Base-by-base conservation (phyloP, 2,797 vertebrate species). In the Botia kubotai region DNA sequence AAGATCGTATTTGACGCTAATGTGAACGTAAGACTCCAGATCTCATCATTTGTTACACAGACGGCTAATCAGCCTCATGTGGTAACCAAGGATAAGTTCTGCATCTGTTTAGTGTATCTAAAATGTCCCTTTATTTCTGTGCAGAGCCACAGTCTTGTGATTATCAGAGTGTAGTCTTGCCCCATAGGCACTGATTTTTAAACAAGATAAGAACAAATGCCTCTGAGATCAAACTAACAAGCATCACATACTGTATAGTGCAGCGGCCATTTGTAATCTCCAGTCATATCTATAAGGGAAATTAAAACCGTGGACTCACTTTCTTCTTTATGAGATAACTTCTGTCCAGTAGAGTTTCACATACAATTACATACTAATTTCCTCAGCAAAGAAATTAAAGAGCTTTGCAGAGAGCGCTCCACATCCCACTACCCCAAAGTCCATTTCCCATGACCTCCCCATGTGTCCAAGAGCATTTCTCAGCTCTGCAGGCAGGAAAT, bases 361-460 rank as follows among this genome's bases (percentile, higher is more conserved):
- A 81, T 29, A 36, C 50, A 81, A 72, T 80, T 76, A 86, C 72
- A 74, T 71, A 23, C 72, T 83, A 19, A 75, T 82, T 86, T 79
- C 74, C 83, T 71, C 76, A 75, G 82, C 72, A 80, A 52, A 74
- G 33, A 75, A 75, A 77, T 39, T 36, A 80, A 19, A 80, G 65
- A 70, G 60, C 73, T 85, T 52, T 72, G 60, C 62, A 57, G 71
- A 33, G 84, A 77, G 46, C 83, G 83, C 82, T 86, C 82, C 85
- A 46, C 43, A 39, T 68, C 85, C 86, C 87, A 88, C 86, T 86
- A 88, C 85, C 88, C 85, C 89, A 66, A 87, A 85, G 88, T 90
- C 89, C 87, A 84, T 90, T 95, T 94, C 94, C 93, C 94, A 95
- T 93, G 93, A 93, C 91, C 93, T 85, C 88, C 87, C 83, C 91